Evolutionary conservation across 2,113 vertebrate genomes (phyloP), one percentile per base, ranked within the genome.

Genomic region (Dipodomys merriami): DNA sequence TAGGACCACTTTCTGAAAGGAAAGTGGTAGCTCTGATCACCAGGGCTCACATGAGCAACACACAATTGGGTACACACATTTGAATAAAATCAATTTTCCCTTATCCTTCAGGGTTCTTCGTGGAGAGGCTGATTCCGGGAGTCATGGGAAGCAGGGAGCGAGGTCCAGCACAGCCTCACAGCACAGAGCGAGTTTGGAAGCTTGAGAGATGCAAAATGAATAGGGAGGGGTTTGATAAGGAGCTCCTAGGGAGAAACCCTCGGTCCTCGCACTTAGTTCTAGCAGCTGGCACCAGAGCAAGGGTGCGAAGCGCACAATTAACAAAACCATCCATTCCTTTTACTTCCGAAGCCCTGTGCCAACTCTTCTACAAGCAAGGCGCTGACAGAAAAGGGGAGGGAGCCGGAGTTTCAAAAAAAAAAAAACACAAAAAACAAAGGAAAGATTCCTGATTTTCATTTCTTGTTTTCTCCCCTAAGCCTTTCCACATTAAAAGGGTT

Each of bases 401-500:
- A 20, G 25, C 30, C 88, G 71, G 96, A 97, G 86, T 95, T 90
- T 95, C 97, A 95, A 96, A 96, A 97, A 97, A 97, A 97, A 98
- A 39, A 39, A 39, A n/a, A n/a, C n/a, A 39, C 39, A 39, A 39
- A 39, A 49, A 49, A 49, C 49, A 49, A 97, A 98, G 98, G 98
- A 98, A 96, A 94, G 96, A 94, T 89, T 88, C 95, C 91, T 96
- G 78, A 92, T 97, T 98, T 97, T 97, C 97, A 94, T 96, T 94
- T 88, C 92, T 94, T 95, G 92, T 91, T 97, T 96, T 96, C 94
- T 94, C 78, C 88, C 94, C 98, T 98, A 98, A 98, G 97, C 98
- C 97, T 97, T 97, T 95, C 96, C 96, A 98, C 98, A 96, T 97
- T 98, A 97, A 97, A 98, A 97, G 97, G 98, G 98, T 98, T 97